Evolutionary conservation across 2,888 invertebrate species (phyloP).

Genomic region (Calameuta idolon): DNA sequence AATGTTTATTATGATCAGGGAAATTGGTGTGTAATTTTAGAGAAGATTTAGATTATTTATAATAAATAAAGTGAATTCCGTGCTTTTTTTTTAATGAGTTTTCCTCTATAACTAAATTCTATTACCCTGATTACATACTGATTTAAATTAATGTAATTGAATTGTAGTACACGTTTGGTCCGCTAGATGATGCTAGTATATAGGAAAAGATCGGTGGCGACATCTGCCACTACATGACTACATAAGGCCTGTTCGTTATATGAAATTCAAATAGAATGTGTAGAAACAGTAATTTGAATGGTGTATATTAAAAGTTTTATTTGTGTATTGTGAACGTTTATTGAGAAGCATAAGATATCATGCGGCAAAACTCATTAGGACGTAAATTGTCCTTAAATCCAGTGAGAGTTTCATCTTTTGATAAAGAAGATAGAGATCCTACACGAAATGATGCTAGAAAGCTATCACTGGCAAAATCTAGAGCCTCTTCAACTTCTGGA

Average conservation of each 20-base stretch:
- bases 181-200: not conserved
- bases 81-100: too few relatives aligned
- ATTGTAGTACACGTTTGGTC: not conserved
- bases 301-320: not conserved
- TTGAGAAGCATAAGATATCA: slow-evolving; percentile 20
- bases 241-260: not conserved
- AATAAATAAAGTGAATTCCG: not conserved
- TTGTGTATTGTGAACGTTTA: not conserved
- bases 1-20: slow-evolving; percentile 94
- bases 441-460: slow-evolving; percentile 38
- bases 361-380: slow-evolving; percentile 40
- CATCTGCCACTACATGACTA: not conserved
- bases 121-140: too few relatives aligned
- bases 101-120: too few relatives aligned
- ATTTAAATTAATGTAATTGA: too few relatives aligned
- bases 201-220: not conserved
- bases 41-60: slow-evolving; percentile 68
- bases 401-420: slow-evolving; percentile 44
- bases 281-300: not conserved
- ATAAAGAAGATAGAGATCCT: slow-evolving; percentile 41
- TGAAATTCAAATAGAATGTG: not conserved
- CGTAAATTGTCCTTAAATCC: slow-evolving; percentile 53
- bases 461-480: slow-evolving; percentile 36
- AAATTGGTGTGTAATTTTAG: slow-evolving; percentile 91
- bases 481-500: slow-evolving; percentile 21